phyloP scores from a whole-genome alignment of 2,888 invertebrate species.

The Erebia aethiops region DNA sequence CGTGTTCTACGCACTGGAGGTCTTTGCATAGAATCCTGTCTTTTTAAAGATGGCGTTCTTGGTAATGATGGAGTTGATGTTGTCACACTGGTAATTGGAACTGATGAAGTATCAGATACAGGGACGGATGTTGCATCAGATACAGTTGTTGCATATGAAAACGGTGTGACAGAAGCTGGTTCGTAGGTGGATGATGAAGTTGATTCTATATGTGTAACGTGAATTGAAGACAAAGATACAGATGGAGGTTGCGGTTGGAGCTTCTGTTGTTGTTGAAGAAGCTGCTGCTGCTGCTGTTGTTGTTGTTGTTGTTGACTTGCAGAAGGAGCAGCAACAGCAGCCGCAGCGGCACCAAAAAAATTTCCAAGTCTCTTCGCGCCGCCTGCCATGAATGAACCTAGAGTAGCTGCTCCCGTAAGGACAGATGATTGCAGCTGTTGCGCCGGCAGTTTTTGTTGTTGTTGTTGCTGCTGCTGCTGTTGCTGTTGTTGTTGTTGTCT shows the following conservation, averaged over 20 bases:
- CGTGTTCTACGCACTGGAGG: conserved; percentile 75
- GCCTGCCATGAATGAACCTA: conserved; percentile 78
- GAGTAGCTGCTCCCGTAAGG: conserved; percentile 73
- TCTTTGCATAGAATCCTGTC: conserved; percentile 80
- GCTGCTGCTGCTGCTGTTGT: conserved; percentile 50
- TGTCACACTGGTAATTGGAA: conserved; percentile 64
- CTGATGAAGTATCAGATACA: conserved; percentile 58
- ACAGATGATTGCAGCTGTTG: conserved; percentile 73
- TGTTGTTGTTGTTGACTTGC: conserved; percentile 56
- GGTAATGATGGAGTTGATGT: conserved; percentile 69
- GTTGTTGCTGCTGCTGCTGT: conserved; percentile 63
- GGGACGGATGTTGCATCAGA: conserved; percentile 71
- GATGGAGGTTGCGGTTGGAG: conserved; percentile 56
- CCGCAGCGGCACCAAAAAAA: conserved; percentile 77
- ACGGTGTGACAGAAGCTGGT: conserved; percentile 56
- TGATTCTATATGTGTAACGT: conserved; percentile 27
- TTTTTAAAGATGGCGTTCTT: conserved; percentile 70
- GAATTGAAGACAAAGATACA: conserved; percentile 26
- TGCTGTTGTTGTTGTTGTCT: conserved; percentile 56
- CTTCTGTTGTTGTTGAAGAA: conserved; percentile 49
- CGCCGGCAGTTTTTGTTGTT: conserved; percentile 64
- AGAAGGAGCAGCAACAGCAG: conserved; percentile 68
- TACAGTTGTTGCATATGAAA: conserved; percentile 60
- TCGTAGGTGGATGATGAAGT: conserved; percentile 43
- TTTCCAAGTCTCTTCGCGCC: conserved; percentile 79